Evolutionary conservation across 1,140 invertebrate species (phyloP).

Genomic region (Dreissena rostriformis): DNA sequence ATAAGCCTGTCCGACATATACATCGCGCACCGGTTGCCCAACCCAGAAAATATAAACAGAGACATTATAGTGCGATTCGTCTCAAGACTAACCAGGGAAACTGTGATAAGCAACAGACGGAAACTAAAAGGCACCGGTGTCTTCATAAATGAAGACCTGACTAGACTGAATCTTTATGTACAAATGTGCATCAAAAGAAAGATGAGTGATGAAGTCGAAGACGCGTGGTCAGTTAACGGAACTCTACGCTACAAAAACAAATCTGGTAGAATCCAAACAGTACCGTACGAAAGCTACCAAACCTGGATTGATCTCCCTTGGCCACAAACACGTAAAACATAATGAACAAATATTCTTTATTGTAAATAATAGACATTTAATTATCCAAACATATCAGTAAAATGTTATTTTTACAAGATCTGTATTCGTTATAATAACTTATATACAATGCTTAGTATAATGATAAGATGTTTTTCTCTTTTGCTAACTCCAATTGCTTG

Average conservation of each 20-base stretch:
- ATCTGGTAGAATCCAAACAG: not conserved
- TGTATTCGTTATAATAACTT: no score
- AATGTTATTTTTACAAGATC: no score
- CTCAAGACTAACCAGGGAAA: not conserved
- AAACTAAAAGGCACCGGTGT: not conserved
- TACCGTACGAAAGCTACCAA: not conserved
- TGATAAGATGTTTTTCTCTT: no score
- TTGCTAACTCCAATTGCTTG: no score
- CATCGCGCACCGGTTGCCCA: not conserved
- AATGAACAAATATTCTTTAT: no score
- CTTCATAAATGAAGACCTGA: conserved; percentile 10
- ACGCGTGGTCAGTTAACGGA: conserved; percentile 3
- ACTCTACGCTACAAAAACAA: not conserved
- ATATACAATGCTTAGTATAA: no score
- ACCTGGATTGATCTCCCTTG: conserved; percentile 12
- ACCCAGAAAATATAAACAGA: not conserved
- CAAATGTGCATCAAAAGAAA: conserved; percentile 1
- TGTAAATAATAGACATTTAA: no score
- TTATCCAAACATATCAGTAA: no score
- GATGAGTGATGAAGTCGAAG: not conserved
- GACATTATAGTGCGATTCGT: conserved; percentile 6
- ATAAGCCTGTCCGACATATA: not conserved
- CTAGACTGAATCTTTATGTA: not conserved
- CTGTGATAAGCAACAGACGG: not conserved
- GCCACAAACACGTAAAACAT: not conserved